These are phyloP conservation scores for Drymodes brunneopygia DNA, from an alignment of 2,113 vertebrate species.

Conservation along the genomic window DNA sequence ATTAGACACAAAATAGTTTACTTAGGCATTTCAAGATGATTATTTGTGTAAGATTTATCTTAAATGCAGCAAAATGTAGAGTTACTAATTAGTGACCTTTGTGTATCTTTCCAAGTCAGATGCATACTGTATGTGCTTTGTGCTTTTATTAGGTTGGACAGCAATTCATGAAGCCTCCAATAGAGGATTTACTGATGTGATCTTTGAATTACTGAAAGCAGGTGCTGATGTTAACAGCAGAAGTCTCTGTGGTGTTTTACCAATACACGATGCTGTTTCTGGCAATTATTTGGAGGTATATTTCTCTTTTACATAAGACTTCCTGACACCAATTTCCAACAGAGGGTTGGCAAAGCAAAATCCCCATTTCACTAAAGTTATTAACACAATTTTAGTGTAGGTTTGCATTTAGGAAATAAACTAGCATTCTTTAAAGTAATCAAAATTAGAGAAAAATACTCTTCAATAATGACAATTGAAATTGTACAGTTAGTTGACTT, in stretches of 20 bases:
- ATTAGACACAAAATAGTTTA: neutral
- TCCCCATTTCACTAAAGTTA: neutral
- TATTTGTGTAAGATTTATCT: neutral
- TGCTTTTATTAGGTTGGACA: conserved; percentile 79
- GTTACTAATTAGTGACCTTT: neutral
- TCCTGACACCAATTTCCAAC: neutral
- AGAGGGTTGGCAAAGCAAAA: neutral
- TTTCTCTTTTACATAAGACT: neutral
- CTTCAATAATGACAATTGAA: neutral
- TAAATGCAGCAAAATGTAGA: neutral
- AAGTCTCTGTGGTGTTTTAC: conserved; percentile 70
- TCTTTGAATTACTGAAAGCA: conserved; percentile 76
- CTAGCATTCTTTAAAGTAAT: neutral
- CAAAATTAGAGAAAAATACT: neutral
- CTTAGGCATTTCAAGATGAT: neutral
- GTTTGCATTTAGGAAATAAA: neutral
- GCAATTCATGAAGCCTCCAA: conserved; percentile 81
- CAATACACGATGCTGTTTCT: conserved; percentile 79
- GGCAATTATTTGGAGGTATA: conserved; percentile 77
- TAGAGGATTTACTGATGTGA: conserved; percentile 64
- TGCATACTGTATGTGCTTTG: neutral
- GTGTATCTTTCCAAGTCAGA: neutral
- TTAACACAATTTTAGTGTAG: neutral
- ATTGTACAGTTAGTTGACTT: neutral
- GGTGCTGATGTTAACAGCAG: conserved; percentile 78